Percentiles rank a stretch among this genome's conserved stretches.
phyloP scores from a whole-genome alignment of 2,113 vertebrate species.

The Hyperoodon ampullatus region DNA sequence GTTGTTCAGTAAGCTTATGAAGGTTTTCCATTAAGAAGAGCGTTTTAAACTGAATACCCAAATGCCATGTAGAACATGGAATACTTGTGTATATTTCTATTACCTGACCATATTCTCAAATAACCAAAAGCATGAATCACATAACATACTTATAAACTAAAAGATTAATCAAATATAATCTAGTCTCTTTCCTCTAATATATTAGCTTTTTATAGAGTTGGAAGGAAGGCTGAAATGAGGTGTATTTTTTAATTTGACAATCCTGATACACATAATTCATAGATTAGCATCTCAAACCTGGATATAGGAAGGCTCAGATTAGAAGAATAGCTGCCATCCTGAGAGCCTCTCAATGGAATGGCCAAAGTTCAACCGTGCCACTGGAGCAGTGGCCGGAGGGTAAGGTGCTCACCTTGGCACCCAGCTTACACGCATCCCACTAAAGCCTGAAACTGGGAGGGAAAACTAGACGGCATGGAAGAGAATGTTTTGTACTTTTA shows the following conservation, averaged over 20 bases:
- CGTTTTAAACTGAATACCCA: neutral
- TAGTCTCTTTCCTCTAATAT: neutral
- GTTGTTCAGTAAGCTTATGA: neutral
- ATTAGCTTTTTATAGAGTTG: neutral
- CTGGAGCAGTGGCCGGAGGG: neutral
- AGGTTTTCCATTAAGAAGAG: neutral
- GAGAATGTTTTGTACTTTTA: constrained; percentile 65
- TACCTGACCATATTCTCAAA: neutral
- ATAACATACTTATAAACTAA: neutral
- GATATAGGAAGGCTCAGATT: neutral
- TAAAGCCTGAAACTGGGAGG: constrained; percentile 5
- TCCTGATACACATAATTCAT: neutral
- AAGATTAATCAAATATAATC: neutral
- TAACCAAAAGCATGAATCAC: neutral
- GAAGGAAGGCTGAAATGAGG: neutral
- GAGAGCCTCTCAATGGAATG: neutral
- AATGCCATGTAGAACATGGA: neutral
- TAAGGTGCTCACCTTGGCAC: neutral
- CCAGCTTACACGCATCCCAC: accelerated
- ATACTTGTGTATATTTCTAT: neutral
- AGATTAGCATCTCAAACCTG: neutral
- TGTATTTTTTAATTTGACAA: neutral
- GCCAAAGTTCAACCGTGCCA: neutral
- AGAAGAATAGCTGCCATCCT: neutral
- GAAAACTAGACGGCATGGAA: constrained; percentile 27